Evolutionary conservation across 2,797 vertebrate species (phyloP), one percentile per base, ranked within the genome.

Genomic region (Acestrorhynchus altus): DNA sequence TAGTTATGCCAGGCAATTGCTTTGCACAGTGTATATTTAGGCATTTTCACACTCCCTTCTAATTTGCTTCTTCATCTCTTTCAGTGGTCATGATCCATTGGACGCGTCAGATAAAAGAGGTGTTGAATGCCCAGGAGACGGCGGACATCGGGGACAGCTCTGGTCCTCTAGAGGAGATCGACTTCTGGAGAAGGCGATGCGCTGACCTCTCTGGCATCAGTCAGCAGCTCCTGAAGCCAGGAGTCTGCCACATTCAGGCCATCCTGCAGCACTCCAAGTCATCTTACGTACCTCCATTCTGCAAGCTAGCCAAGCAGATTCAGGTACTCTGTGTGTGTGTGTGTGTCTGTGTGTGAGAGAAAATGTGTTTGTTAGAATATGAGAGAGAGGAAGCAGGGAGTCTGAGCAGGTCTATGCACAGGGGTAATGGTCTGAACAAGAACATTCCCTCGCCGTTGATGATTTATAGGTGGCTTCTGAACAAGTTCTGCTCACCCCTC

Each of bases 81-180:
- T 0, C 82, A 95, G 93, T 91, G 35, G 90, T 92, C 78, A 88
- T 95, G 89, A 93, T 95, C 60, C 94, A 94, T 86, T 95, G 94
- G 94, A 95, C 94, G 0, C 88, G 93, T 66, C 96, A 96, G 86
- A 95, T 98, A 80, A 96, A 93, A 86, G 92, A 95, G 65, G 86
- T 96, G 15, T 88, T 97, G 69, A 94, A 90, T 12, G 89, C 90
- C 1, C 94, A 95, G 83, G 91, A 94, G 54, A 81, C 88, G 0
- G 79, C 89, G 54, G 93, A 93, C 42, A 90, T 81, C 4, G 90
- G 89, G 1, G 94, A 95, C 81, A 90, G 76, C 71, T 83, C 88
- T 0, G 95, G 95, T 5, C 95, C 93, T 0, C 85, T 97, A 84
- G 93, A 95, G 51, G 96, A 97, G 91, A 94, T 98, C 15, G 83